Evolutionary conservation across 2,888 invertebrate genomes (phyloP).

Genomic region (Parascotia fuliginaria): DNA sequence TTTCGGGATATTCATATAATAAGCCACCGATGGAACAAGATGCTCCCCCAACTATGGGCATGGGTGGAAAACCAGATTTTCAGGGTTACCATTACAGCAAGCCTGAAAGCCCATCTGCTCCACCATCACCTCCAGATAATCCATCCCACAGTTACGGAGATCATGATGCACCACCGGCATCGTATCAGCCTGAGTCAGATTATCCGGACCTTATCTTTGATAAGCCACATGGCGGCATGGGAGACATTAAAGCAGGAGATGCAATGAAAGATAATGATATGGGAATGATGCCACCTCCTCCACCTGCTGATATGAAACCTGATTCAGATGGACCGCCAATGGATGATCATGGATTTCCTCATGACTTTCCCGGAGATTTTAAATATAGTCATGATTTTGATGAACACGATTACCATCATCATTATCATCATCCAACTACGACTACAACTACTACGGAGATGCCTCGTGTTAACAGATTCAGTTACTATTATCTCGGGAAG

Average conservation of each 20-base stretch:
- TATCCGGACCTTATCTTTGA: constrained; percentile 70
- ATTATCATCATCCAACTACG: constrained; percentile 62
- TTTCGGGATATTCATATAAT: constrained; percentile 68
- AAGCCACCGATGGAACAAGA: constrained; percentile 65
- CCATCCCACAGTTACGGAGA: constrained; percentile 53
- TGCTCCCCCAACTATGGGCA: constrained; percentile 44
- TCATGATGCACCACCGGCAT: constrained; percentile 47
- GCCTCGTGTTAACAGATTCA: constrained; percentile 87
- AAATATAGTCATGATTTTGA: constrained; percentile 77
- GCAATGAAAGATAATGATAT: constrained; percentile 55
- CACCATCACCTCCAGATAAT: constrained; percentile 47
- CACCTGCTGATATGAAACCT: constrained; percentile 55
- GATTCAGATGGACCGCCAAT: constrained; percentile 33
- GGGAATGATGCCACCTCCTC: constrained; percentile 73
- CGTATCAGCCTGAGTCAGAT: constrained; percentile 57
- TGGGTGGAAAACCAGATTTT: constrained; percentile 61
- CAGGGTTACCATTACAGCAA: constrained; percentile 66
- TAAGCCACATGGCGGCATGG: constrained; percentile 58
- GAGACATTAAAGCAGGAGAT: constrained; percentile 50
- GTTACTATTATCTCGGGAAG: constrained; percentile 91
- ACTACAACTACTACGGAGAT: constrained; percentile 81
- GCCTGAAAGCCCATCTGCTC: constrained; percentile 52
- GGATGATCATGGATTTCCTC: constrained; percentile 73
- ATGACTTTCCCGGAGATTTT: constrained; percentile 77
- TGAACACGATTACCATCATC: constrained; percentile 68